phyloP scores from a whole-genome alignment of 2,888 invertebrate species.

The Drosophila peninsularis region DNA sequence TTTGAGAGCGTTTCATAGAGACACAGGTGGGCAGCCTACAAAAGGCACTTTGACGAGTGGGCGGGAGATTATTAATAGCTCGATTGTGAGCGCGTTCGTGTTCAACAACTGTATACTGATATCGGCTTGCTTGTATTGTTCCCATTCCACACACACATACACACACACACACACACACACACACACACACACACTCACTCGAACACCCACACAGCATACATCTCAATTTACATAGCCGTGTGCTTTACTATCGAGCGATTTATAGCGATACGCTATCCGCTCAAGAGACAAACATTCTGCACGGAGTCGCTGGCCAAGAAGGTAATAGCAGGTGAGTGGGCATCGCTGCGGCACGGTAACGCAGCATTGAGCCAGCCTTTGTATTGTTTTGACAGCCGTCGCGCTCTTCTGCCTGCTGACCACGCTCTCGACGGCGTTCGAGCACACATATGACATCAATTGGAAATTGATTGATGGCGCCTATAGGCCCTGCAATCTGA shows the following conservation, averaged over 20 bases:
- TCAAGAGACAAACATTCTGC: constrained; percentile 89
- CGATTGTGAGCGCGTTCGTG: constrained; percentile 36
- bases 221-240: constrained; percentile 90
- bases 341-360: constrained; percentile 3
- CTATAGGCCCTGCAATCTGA: constrained; percentile 79
- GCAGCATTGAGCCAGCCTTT: constrained; percentile 49
- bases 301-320: constrained; percentile 89
- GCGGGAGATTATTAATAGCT: constrained; percentile 52
- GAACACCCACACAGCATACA: constrained; percentile 85
- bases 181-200: constrained; percentile 3
- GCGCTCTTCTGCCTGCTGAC: constrained; percentile 87
- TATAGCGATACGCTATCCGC: constrained; percentile 90
- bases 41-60: constrained; percentile 7
- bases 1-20: not conserved
- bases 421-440: constrained; percentile 89
- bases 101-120: constrained; percentile 44
- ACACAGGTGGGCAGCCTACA: not conserved
- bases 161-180: constrained; percentile 1
- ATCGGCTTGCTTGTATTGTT: constrained; percentile 40
- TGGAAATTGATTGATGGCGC: constrained; percentile 75
- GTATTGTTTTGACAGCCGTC: constrained; percentile 69
- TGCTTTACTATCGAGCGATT: constrained; percentile 91
- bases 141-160: not conserved
- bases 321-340: constrained; percentile 86
- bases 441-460: constrained; percentile 85